A percentile compares a stretch with the other conserved stretches of the same genome.
These are phyloP conservation scores for Caenorhabditis uteleia DNA, from an alignment of 2,888 invertebrate genomes.

Conservation along the genomic window DNA sequence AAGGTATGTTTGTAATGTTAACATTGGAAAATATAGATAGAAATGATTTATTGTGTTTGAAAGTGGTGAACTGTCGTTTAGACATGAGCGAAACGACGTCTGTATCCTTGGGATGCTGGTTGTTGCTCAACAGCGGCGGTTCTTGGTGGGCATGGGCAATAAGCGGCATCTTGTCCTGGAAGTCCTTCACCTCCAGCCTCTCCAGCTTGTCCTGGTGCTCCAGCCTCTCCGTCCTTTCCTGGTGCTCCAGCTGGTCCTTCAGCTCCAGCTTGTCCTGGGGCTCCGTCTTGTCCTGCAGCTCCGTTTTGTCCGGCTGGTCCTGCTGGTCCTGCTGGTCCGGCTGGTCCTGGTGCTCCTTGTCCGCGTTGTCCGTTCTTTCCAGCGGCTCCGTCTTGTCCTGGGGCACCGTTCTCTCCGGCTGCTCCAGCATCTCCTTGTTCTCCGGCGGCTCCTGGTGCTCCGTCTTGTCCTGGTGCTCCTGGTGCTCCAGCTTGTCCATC, in stretches of 20 bases:
- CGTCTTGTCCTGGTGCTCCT: slow-evolving; percentile 49
- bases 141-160: slow-evolving; percentile 56
- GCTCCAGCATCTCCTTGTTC: slow-evolving; percentile 51
- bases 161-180: slow-evolving; percentile 52
- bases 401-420: slow-evolving; percentile 42
- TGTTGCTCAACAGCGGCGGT: slow-evolving; percentile 49
- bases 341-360: slow-evolving; percentile 52
- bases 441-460: slow-evolving; percentile 48
- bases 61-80: slow-evolving; percentile 5
- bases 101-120: slow-evolving; percentile 41
- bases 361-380: slow-evolving; percentile 56
- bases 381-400: slow-evolving; percentile 47
- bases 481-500: slow-evolving; percentile 52
- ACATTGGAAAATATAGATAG: slow-evolving; percentile 6
- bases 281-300: slow-evolving; percentile 48
- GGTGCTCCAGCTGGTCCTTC: slow-evolving; percentile 54
- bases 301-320: slow-evolving; percentile 50
- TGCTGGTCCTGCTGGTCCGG: slow-evolving; percentile 47
- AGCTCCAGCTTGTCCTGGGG: slow-evolving; percentile 47
- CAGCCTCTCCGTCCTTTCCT: slow-evolving; percentile 52
- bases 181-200: slow-evolving; percentile 46
- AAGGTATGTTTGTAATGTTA: background rate
- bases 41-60: slow-evolving; percentile 12
- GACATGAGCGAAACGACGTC: slow-evolving; percentile 45
- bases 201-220: slow-evolving; percentile 51